Conservation (phyloP, 37 sponge, comb jelly and placozoan genomes). For the Beroe forskalii region DNA sequence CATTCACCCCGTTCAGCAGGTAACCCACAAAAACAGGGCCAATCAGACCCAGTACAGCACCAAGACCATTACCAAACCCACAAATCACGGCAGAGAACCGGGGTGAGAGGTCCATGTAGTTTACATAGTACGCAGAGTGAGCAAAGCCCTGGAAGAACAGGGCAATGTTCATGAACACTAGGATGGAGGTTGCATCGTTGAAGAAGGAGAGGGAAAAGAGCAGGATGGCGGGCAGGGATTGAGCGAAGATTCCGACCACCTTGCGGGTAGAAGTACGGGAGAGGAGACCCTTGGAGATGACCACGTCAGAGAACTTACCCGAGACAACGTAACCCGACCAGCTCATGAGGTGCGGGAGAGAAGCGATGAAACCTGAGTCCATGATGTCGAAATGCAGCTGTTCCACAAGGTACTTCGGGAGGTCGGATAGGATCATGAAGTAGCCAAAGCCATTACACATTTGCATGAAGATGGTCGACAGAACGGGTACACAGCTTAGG, state of each 20-base stretch:
- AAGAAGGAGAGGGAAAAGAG: not conserved
- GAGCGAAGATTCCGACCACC: not conserved
- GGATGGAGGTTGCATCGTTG: not conserved
- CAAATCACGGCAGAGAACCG: conserved; percentile 32
- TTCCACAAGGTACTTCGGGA: conserved; percentile 44
- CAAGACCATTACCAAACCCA: conserved; percentile 19
- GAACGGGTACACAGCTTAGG: not conserved
- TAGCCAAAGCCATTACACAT: conserved; percentile 14
- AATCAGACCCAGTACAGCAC: conserved; percentile 32
- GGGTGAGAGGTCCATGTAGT: conserved; percentile 54
- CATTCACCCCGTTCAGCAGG: not conserved
- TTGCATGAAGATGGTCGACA: conserved; percentile 7
- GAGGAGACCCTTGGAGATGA: not conserved
- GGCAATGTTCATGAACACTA: conserved; percentile 42
- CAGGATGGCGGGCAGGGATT: not conserved
- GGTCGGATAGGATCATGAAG: conserved; percentile 31
- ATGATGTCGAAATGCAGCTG: not conserved
- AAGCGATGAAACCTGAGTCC: conserved; percentile 8
- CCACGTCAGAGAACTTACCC: not conserved
- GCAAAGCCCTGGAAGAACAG: conserved; percentile 53
- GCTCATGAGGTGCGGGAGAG: conserved; percentile 27
- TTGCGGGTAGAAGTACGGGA: not conserved
- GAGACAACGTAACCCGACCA: not conserved
- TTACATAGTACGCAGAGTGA: conserved; percentile 1
- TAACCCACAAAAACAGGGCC: conserved; percentile 20